Base-by-base conservation (phyloP, 2,888 invertebrate genomes). In the Scaptomyza reducta region DNA sequence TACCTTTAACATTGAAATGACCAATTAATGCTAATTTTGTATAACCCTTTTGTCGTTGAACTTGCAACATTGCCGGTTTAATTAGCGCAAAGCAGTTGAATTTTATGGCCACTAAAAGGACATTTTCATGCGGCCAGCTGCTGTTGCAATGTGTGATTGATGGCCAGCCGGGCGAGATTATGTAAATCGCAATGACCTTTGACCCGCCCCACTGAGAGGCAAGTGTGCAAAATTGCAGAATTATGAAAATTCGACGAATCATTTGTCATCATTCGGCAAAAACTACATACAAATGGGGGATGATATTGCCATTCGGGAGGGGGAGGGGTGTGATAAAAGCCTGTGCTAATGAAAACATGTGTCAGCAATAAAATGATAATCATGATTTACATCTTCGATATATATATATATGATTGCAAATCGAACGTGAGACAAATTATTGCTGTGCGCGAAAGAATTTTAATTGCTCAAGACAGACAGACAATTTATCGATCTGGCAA, bases 291-390 rank as follows among this genome's bases (percentile, higher is more conserved):
- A 13, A 31, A 11, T 33, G 62, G 64, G 50, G 64, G 65, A 56
- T 55, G 75, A 18, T 51, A 14, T 16, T 16, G 18, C 1, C 22
- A 22, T n/a, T 10, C 27, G 7, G 9, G 11, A 9, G 14, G 0
- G 3, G 45, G 35, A 27, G 2, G 27, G 27, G 3, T 4, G 22
- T 22, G 27, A 27, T 6, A 27, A 27, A 27, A 27, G 27, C 14
- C 14, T 49, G n/a, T 64, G 70, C 72, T 83, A 83, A 83, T 83
- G 79, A 81, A 82, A 83, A 79, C 86, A 89, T 89, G 87, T 89
- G 89, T 89, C 89, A 78, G 89, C 89, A 79, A 89, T 89, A 89
- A 89, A 90, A 89, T 81, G 83, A 87, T 90, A 90, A 90, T 90
- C 89, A 90, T 90, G 90, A 90, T 90, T 90, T 90, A 90, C 90